phyloP scores from a whole-genome alignment of 2,113 vertebrate genomes.

The Stigmatopora argus region DNA sequence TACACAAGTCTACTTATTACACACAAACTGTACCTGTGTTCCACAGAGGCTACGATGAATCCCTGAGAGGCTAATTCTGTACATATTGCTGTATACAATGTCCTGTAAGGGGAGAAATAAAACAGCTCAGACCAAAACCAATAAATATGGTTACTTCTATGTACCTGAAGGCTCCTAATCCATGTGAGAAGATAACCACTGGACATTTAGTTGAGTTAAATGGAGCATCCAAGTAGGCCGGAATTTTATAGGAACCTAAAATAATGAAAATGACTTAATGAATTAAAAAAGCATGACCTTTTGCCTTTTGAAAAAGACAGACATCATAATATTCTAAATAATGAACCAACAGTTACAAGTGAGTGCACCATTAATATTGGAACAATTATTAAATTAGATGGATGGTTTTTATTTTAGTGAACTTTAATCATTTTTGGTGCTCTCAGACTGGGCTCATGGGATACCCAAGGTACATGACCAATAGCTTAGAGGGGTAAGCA shows the following conservation, averaged over 20 bases:
- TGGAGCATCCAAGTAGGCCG: slow-evolving; percentile 80
- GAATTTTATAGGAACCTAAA: slow-evolving; percentile 80
- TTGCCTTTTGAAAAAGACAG: neutral
- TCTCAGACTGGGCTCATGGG: too few relatives aligned
- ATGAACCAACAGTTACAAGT: neutral
- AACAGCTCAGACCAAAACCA: slow-evolving; percentile 2
- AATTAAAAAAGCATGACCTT: neutral
- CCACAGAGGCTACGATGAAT: slow-evolving; percentile 89
- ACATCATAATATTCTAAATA: too few relatives aligned
- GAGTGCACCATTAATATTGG: neutral
- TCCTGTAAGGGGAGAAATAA: slow-evolving; percentile 64
- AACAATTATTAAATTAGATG: too few relatives aligned
- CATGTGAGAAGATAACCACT: slow-evolving; percentile 89
- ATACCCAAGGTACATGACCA: too few relatives aligned
- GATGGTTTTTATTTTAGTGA: too few relatives aligned
- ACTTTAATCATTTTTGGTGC: too few relatives aligned
- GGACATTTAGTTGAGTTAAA: slow-evolving; percentile 82
- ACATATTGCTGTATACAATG: slow-evolving; percentile 90
- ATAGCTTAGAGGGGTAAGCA: too few relatives aligned
- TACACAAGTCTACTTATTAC: neutral
- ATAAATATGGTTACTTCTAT: neutral
- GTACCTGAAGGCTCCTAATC: slow-evolving; percentile 94
- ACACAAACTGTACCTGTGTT: slow-evolving; percentile 80
- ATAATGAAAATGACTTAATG: neutral
- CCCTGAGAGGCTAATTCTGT: slow-evolving; percentile 87